These are phyloP conservation scores for Hirundichthys speculiger DNA, from an alignment of 2,113 vertebrate genomes.

Conservation along the genomic window DNA sequence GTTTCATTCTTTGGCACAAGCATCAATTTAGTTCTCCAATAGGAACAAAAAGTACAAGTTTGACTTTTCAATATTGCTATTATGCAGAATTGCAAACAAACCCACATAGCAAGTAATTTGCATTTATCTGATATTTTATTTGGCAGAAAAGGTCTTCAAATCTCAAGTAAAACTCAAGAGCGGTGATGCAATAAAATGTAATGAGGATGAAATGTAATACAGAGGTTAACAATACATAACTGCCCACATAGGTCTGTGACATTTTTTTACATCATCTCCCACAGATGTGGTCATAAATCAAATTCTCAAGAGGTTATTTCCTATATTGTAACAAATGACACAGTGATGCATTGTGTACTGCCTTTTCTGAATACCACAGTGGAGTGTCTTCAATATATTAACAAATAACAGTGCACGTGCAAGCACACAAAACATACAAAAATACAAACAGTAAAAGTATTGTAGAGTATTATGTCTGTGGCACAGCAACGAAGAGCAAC, in stretches of 20 bases:
- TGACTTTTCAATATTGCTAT: constrained; percentile 28
- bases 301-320: neutral
- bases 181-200: neutral
- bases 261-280: neutral
- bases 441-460: neutral
- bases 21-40: constrained; percentile 47
- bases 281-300: neutral
- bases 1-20: constrained; percentile 42
- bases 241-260: neutral
- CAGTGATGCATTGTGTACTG: neutral
- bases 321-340: neutral
- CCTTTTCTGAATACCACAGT: neutral
- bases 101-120: neutral
- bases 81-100: constrained; percentile 23
- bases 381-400: constrained; percentile 24
- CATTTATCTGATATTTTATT: neutral
- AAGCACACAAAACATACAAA: constrained; percentile 4
- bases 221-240: neutral
- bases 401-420: constrained; percentile 11
- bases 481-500: constrained; percentile 7
- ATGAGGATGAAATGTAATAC: neutral
- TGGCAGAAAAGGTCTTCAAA: neutral
- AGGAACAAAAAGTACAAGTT: constrained; percentile 14
- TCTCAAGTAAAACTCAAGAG: neutral
- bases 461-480: constrained; percentile 1